These are phyloP conservation scores for Drosophila eugracilis DNA, from an alignment of 1,140 invertebrate genomes.

Conservation along the genomic window DNA sequence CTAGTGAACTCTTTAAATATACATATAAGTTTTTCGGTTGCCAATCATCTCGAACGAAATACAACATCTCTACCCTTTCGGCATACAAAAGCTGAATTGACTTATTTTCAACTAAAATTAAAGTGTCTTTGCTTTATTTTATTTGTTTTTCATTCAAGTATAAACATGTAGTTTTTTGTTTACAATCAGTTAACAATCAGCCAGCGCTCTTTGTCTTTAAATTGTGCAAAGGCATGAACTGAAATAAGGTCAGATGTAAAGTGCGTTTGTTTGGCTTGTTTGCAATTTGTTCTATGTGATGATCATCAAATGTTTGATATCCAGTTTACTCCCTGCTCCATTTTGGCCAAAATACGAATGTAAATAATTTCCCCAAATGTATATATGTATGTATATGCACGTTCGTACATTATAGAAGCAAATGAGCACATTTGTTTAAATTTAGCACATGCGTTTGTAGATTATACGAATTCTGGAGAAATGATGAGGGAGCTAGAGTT, in stretches of 20 bases:
- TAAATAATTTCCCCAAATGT: constrained; percentile 7
- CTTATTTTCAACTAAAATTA: constrained; percentile 24
- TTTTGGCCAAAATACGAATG: constrained; percentile 12
- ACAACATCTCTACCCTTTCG: no score
- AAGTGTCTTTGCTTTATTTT: constrained; percentile 20
- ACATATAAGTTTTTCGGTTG: not conserved
- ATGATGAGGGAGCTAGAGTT: not conserved
- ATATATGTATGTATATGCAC: constrained; percentile 5
- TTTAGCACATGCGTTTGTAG: constrained; percentile 75
- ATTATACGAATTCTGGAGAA: constrained; percentile 51
- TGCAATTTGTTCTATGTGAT: constrained; percentile 1
- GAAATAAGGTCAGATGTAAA: constrained; percentile 33
- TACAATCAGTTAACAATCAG: no score
- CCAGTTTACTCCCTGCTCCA: constrained; percentile 13
- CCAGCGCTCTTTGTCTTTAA: constrained; percentile 6
- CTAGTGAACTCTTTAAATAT: not conserved
- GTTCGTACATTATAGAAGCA: constrained; percentile 23
- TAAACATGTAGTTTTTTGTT: constrained; percentile 32
- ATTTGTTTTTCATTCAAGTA: constrained; percentile 25
- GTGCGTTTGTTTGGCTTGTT: not conserved
- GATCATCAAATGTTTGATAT: constrained; percentile 1
- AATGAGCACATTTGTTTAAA: constrained; percentile 70
- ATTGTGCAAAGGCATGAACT: constrained; percentile 24
- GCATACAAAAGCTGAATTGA: constrained; percentile 9
- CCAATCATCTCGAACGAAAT: not conserved